Conservation (phyloP, 2,113 vertebrate species). For the Polypterus bichir region DNA sequence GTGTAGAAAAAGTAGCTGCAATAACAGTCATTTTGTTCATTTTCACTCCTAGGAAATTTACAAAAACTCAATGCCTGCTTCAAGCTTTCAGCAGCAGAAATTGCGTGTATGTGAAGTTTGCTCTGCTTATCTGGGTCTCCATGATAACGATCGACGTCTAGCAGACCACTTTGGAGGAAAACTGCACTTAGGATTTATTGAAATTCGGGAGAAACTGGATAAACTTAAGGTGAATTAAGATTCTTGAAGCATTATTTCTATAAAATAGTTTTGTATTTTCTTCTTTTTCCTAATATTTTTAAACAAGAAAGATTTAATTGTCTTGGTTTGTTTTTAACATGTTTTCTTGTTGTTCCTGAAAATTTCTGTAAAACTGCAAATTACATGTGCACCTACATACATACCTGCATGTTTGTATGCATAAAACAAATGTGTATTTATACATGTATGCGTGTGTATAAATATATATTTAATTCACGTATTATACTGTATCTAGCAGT, state of each 20-base stretch:
- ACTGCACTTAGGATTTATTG: constrained; percentile 92
- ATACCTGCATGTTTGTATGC: no score
- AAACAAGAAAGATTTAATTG: no score
- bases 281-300: not conserved
- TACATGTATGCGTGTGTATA: no score
- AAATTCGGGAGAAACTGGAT: constrained; percentile 96
- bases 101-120: constrained; percentile 94
- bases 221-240: constrained; percentile 68
- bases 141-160: constrained; percentile 90
- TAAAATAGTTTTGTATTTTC: not conserved
- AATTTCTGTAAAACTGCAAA: no score
- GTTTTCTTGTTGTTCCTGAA: no score
- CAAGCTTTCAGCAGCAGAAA: constrained; percentile 97
- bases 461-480: no score
- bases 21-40: not conserved
- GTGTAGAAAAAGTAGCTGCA: not conserved
- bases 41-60: constrained; percentile 72
- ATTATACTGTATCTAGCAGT: no score
- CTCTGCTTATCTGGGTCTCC: constrained; percentile 91
- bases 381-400: no score
- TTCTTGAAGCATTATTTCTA: not conserved
- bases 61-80: constrained; percentile 96
- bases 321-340: no score
- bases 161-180: constrained; percentile 97
- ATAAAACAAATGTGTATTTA: no score